phyloP scores from a whole-genome alignment of 2,113 vertebrate genomes.

The Aegypius monachus region DNA sequence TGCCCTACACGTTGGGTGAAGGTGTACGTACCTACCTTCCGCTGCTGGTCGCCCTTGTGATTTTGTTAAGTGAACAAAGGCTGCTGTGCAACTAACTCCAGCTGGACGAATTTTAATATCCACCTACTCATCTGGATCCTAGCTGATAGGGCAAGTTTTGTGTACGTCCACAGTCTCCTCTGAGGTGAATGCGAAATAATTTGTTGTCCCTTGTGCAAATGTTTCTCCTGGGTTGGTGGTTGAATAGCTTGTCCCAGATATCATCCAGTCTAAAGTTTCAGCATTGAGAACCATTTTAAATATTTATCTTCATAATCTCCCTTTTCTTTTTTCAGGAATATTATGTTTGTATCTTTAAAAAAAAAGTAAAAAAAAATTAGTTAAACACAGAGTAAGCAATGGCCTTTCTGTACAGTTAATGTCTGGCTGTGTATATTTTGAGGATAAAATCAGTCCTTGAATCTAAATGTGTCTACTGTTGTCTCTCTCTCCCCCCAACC shows the following conservation, averaged over 20 bases:
- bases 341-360: not conserved
- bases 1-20: not conserved
- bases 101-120: not conserved
- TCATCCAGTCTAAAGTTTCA: not conserved
- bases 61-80: not conserved
- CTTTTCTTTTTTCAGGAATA: not conserved
- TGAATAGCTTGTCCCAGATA: not conserved
- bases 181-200: not conserved
- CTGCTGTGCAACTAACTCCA: not conserved
- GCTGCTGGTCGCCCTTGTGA: fast-evolving
- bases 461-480: not conserved
- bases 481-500: fast-evolving
- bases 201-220: not conserved
- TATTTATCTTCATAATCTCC: not conserved
- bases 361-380: not conserved
- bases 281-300: not conserved
- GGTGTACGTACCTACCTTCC: not conserved
- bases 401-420: not conserved
- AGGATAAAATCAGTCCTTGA: not conserved
- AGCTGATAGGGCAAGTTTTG: not conserved
- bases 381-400: not conserved
- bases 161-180: not conserved
- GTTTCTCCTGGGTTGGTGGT: not conserved
- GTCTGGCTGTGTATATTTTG: not conserved
- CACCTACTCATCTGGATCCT: not conserved